Evolutionary conservation across 1,140 invertebrate genomes (phyloP).

Genomic region (Heliconius hewitsoni): DNA sequence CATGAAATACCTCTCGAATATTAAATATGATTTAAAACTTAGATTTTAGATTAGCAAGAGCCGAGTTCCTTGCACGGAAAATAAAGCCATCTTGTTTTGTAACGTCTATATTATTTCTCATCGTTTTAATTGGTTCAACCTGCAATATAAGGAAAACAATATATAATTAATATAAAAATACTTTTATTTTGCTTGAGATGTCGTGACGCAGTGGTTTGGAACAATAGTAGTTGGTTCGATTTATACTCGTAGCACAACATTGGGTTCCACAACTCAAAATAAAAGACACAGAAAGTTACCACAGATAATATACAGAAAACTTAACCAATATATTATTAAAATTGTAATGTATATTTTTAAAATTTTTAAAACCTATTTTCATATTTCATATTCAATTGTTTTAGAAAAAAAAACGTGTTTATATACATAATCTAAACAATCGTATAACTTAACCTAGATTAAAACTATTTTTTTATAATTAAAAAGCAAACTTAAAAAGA

Average conservation of each 20-base stretch:
- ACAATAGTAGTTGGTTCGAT: neutral
- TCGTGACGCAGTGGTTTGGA: too few relatives aligned
- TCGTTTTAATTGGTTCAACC: constrained; percentile 66
- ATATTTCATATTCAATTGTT: too few relatives aligned
- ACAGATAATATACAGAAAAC: too few relatives aligned
- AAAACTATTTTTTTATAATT: neutral
- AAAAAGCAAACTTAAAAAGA: neutral
- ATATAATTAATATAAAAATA: too few relatives aligned
- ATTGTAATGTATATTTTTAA: too few relatives aligned
- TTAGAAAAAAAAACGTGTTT: neutral
- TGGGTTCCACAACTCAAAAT: too few relatives aligned
- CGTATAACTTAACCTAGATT: too few relatives aligned
- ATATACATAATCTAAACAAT: neutral
- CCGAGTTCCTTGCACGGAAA: constrained; percentile 61
- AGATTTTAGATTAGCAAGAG: constrained; percentile 57
- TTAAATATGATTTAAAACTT: constrained; percentile 57
- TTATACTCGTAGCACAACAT: neutral
- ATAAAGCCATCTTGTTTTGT: constrained; percentile 54
- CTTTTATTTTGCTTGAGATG: too few relatives aligned
- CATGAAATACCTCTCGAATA: constrained; percentile 23
- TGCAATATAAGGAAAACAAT: constrained; percentile 35
- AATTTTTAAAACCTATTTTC: too few relatives aligned
- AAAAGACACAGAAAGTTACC: too few relatives aligned
- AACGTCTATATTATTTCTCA: constrained; percentile 50
- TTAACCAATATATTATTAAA: too few relatives aligned